Base-by-base conservation (phyloP, 2,113 vertebrate genomes). In the Scolopax mira region DNA sequence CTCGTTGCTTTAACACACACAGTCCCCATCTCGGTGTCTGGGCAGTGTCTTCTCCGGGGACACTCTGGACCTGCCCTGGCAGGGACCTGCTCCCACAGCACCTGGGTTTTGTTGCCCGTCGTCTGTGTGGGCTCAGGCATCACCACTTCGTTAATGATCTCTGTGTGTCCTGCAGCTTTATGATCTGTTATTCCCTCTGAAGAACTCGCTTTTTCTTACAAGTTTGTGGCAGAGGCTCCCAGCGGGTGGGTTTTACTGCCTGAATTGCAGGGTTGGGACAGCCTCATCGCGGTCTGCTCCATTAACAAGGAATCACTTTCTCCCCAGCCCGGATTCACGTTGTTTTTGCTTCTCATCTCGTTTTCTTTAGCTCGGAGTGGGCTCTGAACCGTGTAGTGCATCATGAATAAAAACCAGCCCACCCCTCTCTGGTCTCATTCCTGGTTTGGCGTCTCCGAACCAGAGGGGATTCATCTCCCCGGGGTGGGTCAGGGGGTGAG, bases 271-370 rank as follows among this genome's bases (percentile, higher is more conserved):
- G 57, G 58, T 17, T 88, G 93, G 83, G 89, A 44, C n/a, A 60
- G 54, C 24, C 73, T 78, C 49, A 10, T 39, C 75, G 48, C 19
- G 4, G 25, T 39, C 62, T 81, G 88, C 33, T 81, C 88, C 79
- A 90, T 96, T 93, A 94, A 90, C 74, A 37, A 94, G 88, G 31
- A 94, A 90, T 96, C 74, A 19, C 82, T 79, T 79, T 44, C 78
- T 71, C 48, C 82, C 75, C 88, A 86, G 79, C 78, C 58, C 8
- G 7, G 31, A 15, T 77, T 69, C 1, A 1, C 14, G 22, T 58
- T 58, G 35, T 2, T 6, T 71, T 94, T 42, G 58, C 51, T 87
- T 69, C 87, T 92, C 25, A 3, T 58, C 65, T 80, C 3, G 2
- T 87, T 91, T 82, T 66, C 80, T 80, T 54, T 9, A 60, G 46